phyloP scores from a whole-genome alignment of 2,797 vertebrate species.

The Lepus oiostolus region DNA sequence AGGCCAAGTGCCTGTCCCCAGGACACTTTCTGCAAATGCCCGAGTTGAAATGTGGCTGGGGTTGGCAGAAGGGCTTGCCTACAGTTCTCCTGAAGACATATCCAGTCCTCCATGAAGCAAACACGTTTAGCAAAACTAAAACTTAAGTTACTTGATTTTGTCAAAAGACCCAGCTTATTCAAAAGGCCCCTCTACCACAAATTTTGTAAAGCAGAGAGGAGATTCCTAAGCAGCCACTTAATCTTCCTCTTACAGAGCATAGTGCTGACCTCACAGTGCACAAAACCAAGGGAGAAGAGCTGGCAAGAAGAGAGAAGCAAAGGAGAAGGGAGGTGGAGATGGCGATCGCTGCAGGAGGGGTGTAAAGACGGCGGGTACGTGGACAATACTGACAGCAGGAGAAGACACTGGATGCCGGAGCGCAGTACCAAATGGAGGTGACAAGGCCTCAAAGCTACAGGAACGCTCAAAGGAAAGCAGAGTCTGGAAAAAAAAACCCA shows the following conservation, averaged over 20 bases:
- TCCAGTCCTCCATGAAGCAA: not conserved
- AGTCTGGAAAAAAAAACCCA: constrained; percentile 4
- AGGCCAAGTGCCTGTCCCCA: too few species aligned
- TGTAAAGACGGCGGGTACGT: constrained; percentile 25
- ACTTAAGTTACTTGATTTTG: not conserved
- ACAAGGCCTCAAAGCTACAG: constrained; percentile 49
- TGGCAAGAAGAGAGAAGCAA: not conserved
- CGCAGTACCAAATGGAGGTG: not conserved
- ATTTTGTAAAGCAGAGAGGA: constrained; percentile 11
- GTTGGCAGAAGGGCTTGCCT: constrained; percentile 5
- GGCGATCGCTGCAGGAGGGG: constrained; percentile 47
- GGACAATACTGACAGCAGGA: not conserved
- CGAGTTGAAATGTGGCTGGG: constrained; percentile 50
- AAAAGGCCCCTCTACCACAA: not conserved
- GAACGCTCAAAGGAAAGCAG: constrained; percentile 41
- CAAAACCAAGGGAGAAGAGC: not conserved
- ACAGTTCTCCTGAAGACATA: constrained; percentile 33
- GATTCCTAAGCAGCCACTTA: constrained; percentile 30
- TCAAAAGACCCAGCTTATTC: not conserved
- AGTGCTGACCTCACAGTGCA: not conserved
- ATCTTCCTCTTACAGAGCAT: constrained; percentile 18
- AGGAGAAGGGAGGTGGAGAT: not conserved
- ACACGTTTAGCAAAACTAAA: not conserved
- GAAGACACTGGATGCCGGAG: not conserved
- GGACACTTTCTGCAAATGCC: not conserved